Conservation (phyloP, 2,797 vertebrate species). For the Dermochelys coriacea region DNA sequence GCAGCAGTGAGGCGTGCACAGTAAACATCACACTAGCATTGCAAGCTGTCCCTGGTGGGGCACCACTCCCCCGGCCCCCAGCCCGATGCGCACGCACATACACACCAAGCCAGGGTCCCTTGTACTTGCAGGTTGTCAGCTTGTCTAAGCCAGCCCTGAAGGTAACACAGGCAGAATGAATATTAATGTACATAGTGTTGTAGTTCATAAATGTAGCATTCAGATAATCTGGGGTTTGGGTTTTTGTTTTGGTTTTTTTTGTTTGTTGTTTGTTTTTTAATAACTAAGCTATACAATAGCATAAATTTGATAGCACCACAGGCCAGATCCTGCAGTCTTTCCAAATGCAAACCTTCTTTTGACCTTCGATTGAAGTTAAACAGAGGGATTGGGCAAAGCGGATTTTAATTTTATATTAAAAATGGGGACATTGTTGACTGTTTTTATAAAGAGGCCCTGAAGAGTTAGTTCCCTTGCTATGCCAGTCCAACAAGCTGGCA, state of each 20-base stretch:
- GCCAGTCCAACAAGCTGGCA: slow-evolving; percentile 45
- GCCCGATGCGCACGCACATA: background rate
- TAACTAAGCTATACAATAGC: background rate
- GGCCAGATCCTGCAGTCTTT: background rate
- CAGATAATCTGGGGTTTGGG: background rate
- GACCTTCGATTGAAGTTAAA: slow-evolving; percentile 38
- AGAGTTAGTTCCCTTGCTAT: slow-evolving; percentile 1
- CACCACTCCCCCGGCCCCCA: background rate
- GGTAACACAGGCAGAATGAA: background rate
- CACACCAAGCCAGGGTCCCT: background rate
- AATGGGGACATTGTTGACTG: background rate
- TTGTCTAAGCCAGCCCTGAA: accelerated
- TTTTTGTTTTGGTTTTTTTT: background rate
- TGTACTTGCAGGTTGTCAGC: background rate
- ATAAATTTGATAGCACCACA: background rate
- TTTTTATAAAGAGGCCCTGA: background rate
- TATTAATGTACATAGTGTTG: background rate
- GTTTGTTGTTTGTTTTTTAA: background rate
- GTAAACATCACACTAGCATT: background rate
- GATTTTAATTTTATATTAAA: slow-evolving; percentile 55
- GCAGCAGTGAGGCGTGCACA: background rate
- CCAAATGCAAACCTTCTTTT: slow-evolving; percentile 16
- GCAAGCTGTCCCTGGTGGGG: background rate
- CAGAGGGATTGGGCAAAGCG: background rate
- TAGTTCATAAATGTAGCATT: background rate